Percentiles rank a stretch among this genome's conserved stretches.
Conservation (phyloP, 2,797 vertebrate genomes). For the Pseudotriccus pelzelni region DNA sequence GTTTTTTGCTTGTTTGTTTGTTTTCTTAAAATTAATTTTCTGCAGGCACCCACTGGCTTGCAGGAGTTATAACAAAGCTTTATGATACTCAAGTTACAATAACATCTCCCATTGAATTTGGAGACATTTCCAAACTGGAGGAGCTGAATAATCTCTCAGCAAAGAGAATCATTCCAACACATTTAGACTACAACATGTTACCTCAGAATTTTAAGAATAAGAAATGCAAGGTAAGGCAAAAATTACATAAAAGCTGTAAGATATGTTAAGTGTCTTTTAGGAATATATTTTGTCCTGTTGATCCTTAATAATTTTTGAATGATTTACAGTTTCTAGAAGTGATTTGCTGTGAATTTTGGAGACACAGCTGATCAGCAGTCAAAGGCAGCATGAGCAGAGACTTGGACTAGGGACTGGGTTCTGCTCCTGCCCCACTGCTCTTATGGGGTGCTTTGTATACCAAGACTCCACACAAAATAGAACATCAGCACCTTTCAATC, state of each 20-base stretch:
- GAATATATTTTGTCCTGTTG: neutral
- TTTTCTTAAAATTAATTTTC: neutral
- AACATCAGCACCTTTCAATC: neutral
- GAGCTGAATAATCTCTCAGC: conserved; percentile 64
- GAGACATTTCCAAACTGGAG: conserved; percentile 72
- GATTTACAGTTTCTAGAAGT: neutral
- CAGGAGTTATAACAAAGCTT: conserved; percentile 73
- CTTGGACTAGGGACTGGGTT: neutral
- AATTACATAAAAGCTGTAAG: neutral
- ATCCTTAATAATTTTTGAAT: neutral
- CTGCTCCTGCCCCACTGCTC: neutral
- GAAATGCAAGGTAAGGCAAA: conserved; percentile 73
- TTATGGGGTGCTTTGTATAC: neutral
- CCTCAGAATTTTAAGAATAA: conserved; percentile 72
- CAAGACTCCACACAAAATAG: neutral
- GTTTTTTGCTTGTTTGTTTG: neutral
- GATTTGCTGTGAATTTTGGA: neutral
- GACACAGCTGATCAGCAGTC: neutral
- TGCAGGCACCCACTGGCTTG: conserved; percentile 78
- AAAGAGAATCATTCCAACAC: conserved; percentile 76
- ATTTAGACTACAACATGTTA: conserved; percentile 74
- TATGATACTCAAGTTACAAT: conserved; percentile 56
- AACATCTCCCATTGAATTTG: conserved; percentile 75
- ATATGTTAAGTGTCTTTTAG: neutral
- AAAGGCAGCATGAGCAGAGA: neutral